Evolutionary conservation across 1,140 invertebrate species (phyloP).

Genomic region (Plectus sambesii): DNA sequence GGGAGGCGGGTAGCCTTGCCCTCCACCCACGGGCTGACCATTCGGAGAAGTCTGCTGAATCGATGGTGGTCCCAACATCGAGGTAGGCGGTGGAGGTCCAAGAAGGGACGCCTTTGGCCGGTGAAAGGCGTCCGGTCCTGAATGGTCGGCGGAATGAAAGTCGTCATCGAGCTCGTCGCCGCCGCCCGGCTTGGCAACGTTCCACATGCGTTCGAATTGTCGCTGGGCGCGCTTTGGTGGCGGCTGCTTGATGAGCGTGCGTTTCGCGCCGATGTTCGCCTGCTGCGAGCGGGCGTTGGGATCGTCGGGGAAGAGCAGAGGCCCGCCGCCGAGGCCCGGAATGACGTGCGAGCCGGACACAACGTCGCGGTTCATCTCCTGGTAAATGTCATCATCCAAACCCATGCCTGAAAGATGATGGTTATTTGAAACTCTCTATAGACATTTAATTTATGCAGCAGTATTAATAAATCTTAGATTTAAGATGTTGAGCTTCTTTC

Average conservation of each 20-base stretch:
- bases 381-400: constrained; percentile 59
- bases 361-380: constrained; percentile 34
- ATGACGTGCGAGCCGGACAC: constrained; percentile 12
- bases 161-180: constrained; percentile 3
- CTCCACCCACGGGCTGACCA: too few relatives aligned
- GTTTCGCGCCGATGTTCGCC: constrained; percentile 3
- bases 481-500: too few relatives aligned
- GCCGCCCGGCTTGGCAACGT: constrained; percentile 7
- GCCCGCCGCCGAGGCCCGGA: constrained; percentile 8
- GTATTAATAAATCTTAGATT: too few relatives aligned
- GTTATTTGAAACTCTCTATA: too few relatives aligned
- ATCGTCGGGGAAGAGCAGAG: too few relatives aligned
- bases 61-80: too few relatives aligned
- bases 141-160: neutral
- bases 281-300: too few relatives aligned
- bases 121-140: neutral
- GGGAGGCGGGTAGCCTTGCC: too few relatives aligned
- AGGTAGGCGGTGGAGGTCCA: constrained; percentile 7
- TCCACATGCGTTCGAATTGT: constrained; percentile 17
- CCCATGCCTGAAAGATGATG: constrained; percentile 95
- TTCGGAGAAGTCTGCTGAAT: too few relatives aligned
- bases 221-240: constrained; percentile 12
- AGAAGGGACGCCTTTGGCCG: constrained; percentile 11
- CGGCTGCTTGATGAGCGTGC: constrained; percentile 12
- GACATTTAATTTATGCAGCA: too few relatives aligned